Percentiles rank a stretch among this genome's conserved stretches.
Evolutionary conservation across 1,140 invertebrate species (phyloP).

Genomic region (Leptinotarsa lineolata): DNA sequence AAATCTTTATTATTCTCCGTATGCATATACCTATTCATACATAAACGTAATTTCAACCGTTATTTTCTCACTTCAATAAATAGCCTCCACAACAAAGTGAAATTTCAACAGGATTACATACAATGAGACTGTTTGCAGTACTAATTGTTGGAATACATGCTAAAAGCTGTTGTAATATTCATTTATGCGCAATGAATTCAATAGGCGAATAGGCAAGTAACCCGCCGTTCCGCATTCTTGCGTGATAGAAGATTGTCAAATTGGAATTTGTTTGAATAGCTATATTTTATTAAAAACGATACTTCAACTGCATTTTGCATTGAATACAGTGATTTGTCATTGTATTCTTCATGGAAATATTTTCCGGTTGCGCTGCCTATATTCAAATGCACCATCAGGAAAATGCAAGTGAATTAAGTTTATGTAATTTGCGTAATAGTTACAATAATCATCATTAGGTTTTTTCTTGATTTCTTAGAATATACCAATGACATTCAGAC

Average conservation of each 20-base stretch:
- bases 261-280: conserved; percentile 9
- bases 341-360: neutral
- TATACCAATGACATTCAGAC: too few species aligned
- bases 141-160: conserved; percentile 10
- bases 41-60: neutral
- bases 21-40: neutral
- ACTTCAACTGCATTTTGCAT: conserved; percentile 14
- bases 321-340: conserved; percentile 14
- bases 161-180: conserved; percentile 15
- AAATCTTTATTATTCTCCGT: neutral
- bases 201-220: conserved; percentile 22
- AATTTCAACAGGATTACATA: conserved; percentile 10
- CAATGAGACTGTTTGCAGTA: conserved; percentile 8
- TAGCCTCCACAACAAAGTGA: conserved; percentile 3
- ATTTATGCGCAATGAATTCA: conserved; percentile 12
- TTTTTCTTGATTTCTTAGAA: too few species aligned
- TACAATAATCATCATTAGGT: too few species aligned
- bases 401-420: too few species aligned
- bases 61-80: conserved; percentile 4
- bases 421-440: too few species aligned
- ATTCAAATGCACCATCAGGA: too few species aligned
- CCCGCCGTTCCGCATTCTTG: conserved; percentile 7
- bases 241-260: neutral
- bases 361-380: neutral
- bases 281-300: neutral